Base-by-base conservation (phyloP, 2,888 invertebrate species). In the Leptinotarsa haldemani region DNA sequence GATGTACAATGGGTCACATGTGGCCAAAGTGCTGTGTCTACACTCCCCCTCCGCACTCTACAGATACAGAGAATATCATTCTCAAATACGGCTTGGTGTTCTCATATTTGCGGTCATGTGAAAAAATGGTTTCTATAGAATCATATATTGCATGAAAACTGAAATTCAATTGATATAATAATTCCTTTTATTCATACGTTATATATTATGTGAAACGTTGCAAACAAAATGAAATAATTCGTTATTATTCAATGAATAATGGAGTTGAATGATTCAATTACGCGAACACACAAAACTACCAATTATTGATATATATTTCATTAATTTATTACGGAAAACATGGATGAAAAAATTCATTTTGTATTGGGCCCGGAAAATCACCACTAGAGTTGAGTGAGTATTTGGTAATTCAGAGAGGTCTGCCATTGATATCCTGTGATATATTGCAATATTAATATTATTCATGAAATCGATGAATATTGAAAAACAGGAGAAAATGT, bases 391-490 rank as follows among this genome's bases (percentile, higher is more conserved):
- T 30, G 48, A 40, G 40, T 40, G 40, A 22, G 16, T 66, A n/a
- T 22, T 50, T 22, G 25, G 16, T 22, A 66, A 30, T 53, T 67
- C n/a, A 13, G 9, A n/a, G 40, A 53, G 52, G 67, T 52, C 13
- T 40, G 30, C 40, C 20, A n/a, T n/a, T 40, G 53, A 53, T 40
- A 30, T 25, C 18, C 2, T 20, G 15, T 66, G 66, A 18, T 25
- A 66, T 66, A 66, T 66, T 65, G 22, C 18, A 52, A 66, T 66
- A 52, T 52, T 66, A 5, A 66, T 52, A 47, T 65, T 9, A 48
- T 65, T 48, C 15, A 48, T 65, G 18, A 22, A 22, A 20, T 47
- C 16, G 7, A 13, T 16, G 20, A 48, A 16, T 66, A 52, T 50
- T 56, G n/a, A 50, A 50, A 16, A n/a, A 50, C 4, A 50, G n/a